Evolutionary conservation across 1,140 invertebrate species (phyloP).

Genomic region (Coelopa frigida): DNA sequence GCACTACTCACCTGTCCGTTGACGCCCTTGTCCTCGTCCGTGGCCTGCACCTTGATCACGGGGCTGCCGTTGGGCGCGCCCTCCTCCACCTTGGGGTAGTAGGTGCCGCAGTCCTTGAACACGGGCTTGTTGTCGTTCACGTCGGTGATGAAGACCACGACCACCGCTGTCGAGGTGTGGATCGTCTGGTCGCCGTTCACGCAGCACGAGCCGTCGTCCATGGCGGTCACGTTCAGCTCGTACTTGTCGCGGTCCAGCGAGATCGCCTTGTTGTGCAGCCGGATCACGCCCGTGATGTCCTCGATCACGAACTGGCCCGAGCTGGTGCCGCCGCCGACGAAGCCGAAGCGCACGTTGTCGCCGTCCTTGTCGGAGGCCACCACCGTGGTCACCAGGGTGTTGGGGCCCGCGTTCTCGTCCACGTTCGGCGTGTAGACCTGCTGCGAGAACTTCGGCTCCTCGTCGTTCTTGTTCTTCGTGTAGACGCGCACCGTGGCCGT

Average conservation of each 20-base stretch:
- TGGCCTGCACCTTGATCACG: constrained; percentile 88
- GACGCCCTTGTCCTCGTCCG: constrained; percentile 89
- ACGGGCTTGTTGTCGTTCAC: constrained; percentile 94
- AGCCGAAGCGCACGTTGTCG: constrained; percentile 88
- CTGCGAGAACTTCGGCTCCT: constrained; percentile 92
- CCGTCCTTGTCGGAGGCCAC: constrained; percentile 94
- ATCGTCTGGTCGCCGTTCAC: constrained; percentile 75
- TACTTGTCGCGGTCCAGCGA: constrained; percentile 83
- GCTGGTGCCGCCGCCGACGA: constrained; percentile 80
- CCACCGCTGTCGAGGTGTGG: constrained; percentile 89
- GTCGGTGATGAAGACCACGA: constrained; percentile 93
- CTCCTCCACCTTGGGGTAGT: constrained; percentile 88
- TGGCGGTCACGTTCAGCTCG: constrained; percentile 87
- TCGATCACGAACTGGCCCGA: constrained; percentile 93
- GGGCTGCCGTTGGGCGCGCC: constrained; percentile 86
- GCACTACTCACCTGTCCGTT: constrained; percentile 76
- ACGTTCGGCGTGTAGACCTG: constrained; percentile 95
- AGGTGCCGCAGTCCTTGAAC: constrained; percentile 86
- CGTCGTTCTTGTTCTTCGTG: constrained; percentile 94
- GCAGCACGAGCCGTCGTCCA: constrained; percentile 90
- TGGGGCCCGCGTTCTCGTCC: constrained; percentile 90
- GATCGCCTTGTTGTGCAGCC: constrained; percentile 76
- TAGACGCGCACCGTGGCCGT: constrained; percentile 88
- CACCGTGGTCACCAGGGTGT: constrained; percentile 88
- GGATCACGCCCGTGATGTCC: constrained; percentile 90